Percentiles rank a stretch among this genome's conserved stretches.
Conservation (phyloP, 2,113 vertebrate species). For the Bambusicola thoracicus region DNA sequence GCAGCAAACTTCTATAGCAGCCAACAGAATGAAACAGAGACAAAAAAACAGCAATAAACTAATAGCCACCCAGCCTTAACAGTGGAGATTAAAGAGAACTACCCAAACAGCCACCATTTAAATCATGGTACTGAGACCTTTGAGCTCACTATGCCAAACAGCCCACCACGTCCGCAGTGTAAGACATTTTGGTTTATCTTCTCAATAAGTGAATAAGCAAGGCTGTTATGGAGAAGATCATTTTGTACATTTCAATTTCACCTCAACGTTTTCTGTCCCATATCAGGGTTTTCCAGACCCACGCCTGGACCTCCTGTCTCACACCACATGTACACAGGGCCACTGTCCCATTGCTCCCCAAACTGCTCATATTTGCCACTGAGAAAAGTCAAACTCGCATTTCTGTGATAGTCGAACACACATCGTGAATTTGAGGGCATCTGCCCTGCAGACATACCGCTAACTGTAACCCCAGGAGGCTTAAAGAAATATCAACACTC, state of each 20-base stretch:
- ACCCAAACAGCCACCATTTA: neutral
- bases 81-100: neutral
- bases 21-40: neutral
- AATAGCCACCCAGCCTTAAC: neutral
- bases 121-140: accelerated
- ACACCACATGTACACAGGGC: accelerated
- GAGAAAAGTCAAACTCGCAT: conserved; percentile 28
- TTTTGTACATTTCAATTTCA: neutral
- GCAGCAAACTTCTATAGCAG: neutral
- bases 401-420: conserved; percentile 62
- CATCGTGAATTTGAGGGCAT: conserved; percentile 48
- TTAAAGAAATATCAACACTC: conserved; percentile 76
- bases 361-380: neutral
- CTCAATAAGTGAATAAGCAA: neutral
- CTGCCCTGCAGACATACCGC: conserved; percentile 66
- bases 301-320: neutral
- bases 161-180: accelerated
- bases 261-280: neutral
- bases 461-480: conserved; percentile 70
- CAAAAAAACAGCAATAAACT: neutral
- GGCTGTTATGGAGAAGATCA: neutral
- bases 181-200: neutral
- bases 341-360: neutral
- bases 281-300: neutral
- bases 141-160: neutral